These are phyloP conservation scores for Scartelaos histophorus DNA, from an alignment of 2,113 vertebrate species.

Conservation along the genomic window DNA sequence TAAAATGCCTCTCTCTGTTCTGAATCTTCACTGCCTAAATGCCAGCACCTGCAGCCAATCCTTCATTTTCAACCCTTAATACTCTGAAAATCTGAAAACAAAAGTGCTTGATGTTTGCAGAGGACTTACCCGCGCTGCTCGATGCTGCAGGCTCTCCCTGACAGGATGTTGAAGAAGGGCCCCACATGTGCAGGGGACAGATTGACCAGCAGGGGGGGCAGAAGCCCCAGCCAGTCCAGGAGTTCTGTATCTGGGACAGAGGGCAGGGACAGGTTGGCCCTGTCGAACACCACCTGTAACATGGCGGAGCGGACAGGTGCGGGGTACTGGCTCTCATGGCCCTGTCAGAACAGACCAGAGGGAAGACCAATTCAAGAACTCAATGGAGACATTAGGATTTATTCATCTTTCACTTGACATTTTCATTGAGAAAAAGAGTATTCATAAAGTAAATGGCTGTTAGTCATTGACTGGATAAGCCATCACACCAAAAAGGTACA, in stretches of 20 bases:
- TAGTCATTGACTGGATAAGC: no score
- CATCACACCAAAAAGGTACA: no score
- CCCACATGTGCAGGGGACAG: conserved; percentile 47
- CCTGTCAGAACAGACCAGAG: conserved; percentile 29
- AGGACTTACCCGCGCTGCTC: conserved; percentile 55
- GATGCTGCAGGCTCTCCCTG: conserved; percentile 57
- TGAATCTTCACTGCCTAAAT: no score
- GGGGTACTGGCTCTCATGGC: conserved; percentile 9
- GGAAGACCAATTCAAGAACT: background rate
- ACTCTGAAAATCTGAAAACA: no score
- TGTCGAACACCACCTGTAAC: conserved; percentile 69
- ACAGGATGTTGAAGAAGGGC: conserved; percentile 57
- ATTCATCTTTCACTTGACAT: no score
- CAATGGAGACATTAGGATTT: no score
- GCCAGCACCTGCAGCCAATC: no score
- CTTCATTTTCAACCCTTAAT: no score
- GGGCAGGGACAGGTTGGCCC: conserved; percentile 60
- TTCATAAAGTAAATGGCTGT: no score
- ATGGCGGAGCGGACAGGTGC: conserved; percentile 57
- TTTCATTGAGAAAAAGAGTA: no score
- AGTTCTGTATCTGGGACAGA: conserved; percentile 45
- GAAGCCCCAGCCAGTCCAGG: conserved; percentile 60
- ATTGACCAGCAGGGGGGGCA: conserved; percentile 59
- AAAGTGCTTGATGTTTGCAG: no score
- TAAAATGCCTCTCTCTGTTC: no score